Evolutionary conservation across 2,113 vertebrate genomes (phyloP), one percentile per base, ranked within the genome.

Genomic region (Clarias magur): DNA sequence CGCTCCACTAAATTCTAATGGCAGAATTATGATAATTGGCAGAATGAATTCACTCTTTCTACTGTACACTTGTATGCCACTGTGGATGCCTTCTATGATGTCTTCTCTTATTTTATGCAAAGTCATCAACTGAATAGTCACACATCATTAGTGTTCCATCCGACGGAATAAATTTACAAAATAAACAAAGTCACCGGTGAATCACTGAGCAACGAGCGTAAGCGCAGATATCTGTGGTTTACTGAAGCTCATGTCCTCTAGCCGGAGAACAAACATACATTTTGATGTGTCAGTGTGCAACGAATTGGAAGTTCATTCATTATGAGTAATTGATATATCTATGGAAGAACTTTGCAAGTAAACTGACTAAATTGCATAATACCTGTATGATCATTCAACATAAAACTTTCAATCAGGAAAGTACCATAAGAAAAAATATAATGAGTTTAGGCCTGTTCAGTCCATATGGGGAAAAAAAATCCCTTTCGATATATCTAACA

Each of bases 11-110:
- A 65, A 87, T 79, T 79, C 81, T 84, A 87, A 87, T 48, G 72
- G 30, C 86, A 79, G 60, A 27, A 87, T 87, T 87, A 84, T 87
- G 81, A 83, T 87, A 83, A 87, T 83, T 65, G 70, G 19, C 27
- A 54, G 75, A 38, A 19, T 57, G n/a, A 65, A 80, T 59, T 34
- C 60, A 83, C 80, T 21, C 23, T 65, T 65, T 83, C n/a, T 63
- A 30, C 34, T 8, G 15, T 6, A 63, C 48, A 17, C 53, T 48
- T 67, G 27, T 81, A 12, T 54, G 63, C 16, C n/a, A 38, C 23
- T 10, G 16, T 67, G 59, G 59, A 83, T 8, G 2, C 15, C 25
- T 34, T 63, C 80, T 62, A 68, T 30, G 30, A 30, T 62, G 62
- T 87, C 17, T 30, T 34, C 62, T 65, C 21, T 17, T 21, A 34